These are phyloP conservation scores for Nematostella vectensis DNA, from an alignment of 92 coral and sea anemone species.

Conservation along the genomic window DNA sequence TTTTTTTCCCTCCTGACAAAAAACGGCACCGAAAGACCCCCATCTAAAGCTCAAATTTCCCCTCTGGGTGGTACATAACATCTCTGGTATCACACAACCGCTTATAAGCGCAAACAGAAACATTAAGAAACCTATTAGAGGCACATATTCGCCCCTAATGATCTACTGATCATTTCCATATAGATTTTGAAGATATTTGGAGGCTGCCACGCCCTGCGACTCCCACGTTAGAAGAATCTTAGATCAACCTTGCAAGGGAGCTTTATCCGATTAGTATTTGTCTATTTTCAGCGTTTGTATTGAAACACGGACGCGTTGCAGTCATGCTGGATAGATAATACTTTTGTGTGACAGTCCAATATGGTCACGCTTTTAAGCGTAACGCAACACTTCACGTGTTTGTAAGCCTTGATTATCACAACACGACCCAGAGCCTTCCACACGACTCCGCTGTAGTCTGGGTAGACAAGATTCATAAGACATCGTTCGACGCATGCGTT, in stretches of 20 bases:
- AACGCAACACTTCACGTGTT: conserved; percentile 41
- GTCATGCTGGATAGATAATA: conserved; percentile 52
- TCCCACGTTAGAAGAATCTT: no score
- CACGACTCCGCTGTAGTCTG: conserved; percentile 63
- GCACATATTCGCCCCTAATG: no score
- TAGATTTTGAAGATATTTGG: not conserved
- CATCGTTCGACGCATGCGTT: conserved; percentile 49
- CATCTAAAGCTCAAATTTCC: no score
- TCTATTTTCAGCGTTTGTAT: conserved; percentile 36
- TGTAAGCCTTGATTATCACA: conserved; percentile 50
- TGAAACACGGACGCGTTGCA: conserved; percentile 58
- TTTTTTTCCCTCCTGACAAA: no score
- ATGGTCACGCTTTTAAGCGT: conserved; percentile 15
- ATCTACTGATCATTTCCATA: not conserved
- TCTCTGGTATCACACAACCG: no score
- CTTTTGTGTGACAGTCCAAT: conserved; percentile 37
- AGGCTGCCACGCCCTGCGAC: no score
- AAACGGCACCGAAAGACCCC: no score
- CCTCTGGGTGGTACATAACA: no score
- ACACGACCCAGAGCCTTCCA: conserved; percentile 32
- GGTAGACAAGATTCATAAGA: conserved; percentile 41
- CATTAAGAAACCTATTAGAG: no score
- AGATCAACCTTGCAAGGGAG: not conserved
- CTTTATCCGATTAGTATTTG: no score
- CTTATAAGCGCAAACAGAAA: no score